Percentiles rank a stretch among this genome's conserved stretches.
Evolutionary conservation across 1,140 invertebrate species (phyloP).

Genomic region (Medauroidea extradentata): DNA sequence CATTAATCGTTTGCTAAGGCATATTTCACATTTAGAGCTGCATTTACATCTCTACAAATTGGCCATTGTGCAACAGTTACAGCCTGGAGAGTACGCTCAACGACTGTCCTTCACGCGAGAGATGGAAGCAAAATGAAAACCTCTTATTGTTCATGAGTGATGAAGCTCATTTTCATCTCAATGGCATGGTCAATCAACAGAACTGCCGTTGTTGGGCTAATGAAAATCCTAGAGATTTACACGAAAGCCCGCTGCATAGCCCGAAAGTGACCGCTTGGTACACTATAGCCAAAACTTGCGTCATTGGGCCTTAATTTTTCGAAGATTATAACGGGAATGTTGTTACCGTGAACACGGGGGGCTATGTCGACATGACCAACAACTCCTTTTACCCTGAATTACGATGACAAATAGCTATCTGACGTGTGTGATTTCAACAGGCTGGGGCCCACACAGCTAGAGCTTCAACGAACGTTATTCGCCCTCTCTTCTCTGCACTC

Average conservation of each 20-base stretch:
- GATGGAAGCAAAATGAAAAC: slow-evolving; percentile 2
- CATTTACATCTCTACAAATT: slow-evolving; percentile 20
- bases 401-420: too few species aligned
- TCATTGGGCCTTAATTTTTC: too few species aligned
- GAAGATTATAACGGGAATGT: too few species aligned
- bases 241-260: slow-evolving; percentile 11
- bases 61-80: slow-evolving; percentile 15
- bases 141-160: neutral
- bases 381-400: too few species aligned
- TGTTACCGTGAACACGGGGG: too few species aligned
- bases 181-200: slow-evolving; percentile 15
- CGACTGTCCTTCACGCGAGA: neutral
- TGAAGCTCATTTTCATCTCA: slow-evolving; percentile 18
- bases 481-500: too few species aligned
- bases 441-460: too few species aligned
- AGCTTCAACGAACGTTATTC: too few species aligned
- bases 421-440: too few species aligned
- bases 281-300: neutral
- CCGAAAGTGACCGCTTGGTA: neutral
- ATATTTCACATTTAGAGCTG: slow-evolving; percentile 16
- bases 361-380: too few species aligned
- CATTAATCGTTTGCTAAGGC: slow-evolving; percentile 7
- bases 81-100: slow-evolving; percentile 12
- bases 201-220: slow-evolving; percentile 10
- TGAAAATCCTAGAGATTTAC: slow-evolving; percentile 9